These are phyloP conservation scores for Pollenia labialis DNA, from an alignment of 2,888 invertebrate species.

Conservation along the genomic window DNA sequence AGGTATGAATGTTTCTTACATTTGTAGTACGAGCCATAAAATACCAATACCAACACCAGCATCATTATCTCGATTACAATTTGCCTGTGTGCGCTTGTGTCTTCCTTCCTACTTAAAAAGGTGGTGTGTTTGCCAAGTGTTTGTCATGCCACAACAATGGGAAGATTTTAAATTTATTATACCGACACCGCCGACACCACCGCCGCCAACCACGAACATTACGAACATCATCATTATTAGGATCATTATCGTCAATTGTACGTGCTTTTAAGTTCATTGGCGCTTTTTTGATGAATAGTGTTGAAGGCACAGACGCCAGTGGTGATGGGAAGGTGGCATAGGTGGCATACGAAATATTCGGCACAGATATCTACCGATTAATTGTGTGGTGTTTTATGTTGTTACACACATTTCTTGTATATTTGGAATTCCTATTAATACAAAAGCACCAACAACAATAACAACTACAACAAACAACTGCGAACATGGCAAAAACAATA, in stretches of 20 bases:
- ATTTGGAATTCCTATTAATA: slow-evolving; percentile 40
- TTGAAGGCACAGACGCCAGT: slow-evolving; percentile 24
- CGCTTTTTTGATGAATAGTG: slow-evolving; percentile 30
- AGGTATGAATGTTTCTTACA: slow-evolving; percentile 4
- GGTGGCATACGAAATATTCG: slow-evolving; percentile 34
- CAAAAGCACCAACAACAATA: not conserved
- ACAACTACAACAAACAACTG: slow-evolving; percentile 14
- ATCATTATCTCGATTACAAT: slow-evolving; percentile 25
- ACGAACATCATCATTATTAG: slow-evolving; percentile 9
- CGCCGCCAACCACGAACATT: slow-evolving; percentile 12
- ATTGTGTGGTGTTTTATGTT: not conserved
- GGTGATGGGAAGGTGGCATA: slow-evolving; percentile 30
- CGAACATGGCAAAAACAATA: not conserved
- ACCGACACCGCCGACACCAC: slow-evolving; percentile 1
- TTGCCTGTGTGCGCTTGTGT: not conserved
- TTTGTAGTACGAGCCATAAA: slow-evolving; percentile 11
- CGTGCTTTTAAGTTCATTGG: slow-evolving; percentile 16
- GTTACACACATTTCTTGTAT: slow-evolving; percentile 30
- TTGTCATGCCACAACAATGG: slow-evolving; percentile 34
- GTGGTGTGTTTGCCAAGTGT: slow-evolving; percentile 23
- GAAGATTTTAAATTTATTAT: slow-evolving; percentile 17
- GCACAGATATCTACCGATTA: slow-evolving; percentile 24
- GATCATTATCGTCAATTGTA: slow-evolving; percentile 21
- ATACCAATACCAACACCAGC: not conserved
- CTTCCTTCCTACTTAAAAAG: slow-evolving; percentile 8